Conservation (phyloP, 2,113 vertebrate species). For the Notarius quadriscutis region DNA sequence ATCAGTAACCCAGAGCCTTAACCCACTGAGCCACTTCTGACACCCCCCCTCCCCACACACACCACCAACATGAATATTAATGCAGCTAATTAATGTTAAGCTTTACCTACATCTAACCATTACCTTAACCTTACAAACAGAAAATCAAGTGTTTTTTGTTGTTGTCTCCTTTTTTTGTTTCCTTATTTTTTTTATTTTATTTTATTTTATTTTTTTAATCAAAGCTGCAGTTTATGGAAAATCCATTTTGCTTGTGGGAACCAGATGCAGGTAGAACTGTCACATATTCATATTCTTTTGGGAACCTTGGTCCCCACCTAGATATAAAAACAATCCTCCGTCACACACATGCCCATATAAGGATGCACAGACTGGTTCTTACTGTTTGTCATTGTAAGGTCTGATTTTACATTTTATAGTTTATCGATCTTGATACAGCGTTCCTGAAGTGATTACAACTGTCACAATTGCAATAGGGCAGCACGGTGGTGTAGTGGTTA, state of each 20-base stretch:
- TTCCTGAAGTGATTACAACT: background rate
- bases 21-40: no score
- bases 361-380: background rate
- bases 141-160: no score
- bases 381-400: background rate
- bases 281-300: background rate
- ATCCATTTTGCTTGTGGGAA: background rate
- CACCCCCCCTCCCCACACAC: no score
- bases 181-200: no score
- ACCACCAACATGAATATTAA: background rate
- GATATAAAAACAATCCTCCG: background rate
- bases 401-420: background rate
- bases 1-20: no score
- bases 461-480: background rate
- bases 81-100: background rate
- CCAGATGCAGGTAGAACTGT: background rate
- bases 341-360: background rate
- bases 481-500: no score
- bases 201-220: background rate
- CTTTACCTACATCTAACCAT: background rate
- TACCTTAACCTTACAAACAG: background rate
- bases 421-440: background rate
- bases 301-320: no score
- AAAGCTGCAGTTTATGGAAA: background rate
- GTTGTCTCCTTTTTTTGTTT: no score